Percentiles rank a stretch among this genome's conserved stretches.
Evolutionary conservation across 2,797 vertebrate genomes (phyloP).

Genomic region (Sebastes dallii): DNA sequence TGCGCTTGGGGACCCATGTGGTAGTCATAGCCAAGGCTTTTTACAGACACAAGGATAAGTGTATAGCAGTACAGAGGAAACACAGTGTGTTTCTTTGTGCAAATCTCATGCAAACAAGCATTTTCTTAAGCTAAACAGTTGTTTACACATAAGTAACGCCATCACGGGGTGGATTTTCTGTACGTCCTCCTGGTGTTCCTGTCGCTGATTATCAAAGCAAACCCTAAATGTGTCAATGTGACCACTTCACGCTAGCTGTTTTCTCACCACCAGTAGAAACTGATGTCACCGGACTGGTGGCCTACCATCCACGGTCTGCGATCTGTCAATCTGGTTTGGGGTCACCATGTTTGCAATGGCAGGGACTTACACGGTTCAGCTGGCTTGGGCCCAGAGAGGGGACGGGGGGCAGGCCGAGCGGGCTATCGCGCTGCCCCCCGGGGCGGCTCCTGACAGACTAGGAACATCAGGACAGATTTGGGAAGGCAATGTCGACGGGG

Average conservation of each 20-base stretch:
- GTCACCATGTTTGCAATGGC: constrained; percentile 83
- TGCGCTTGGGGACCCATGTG: constrained; percentile 79
- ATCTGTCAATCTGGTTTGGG: constrained; percentile 88
- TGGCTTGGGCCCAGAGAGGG: constrained; percentile 87
- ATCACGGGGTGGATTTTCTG: constrained; percentile 1
- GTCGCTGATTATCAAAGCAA: constrained; percentile 25
- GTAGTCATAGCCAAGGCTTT: constrained; percentile 71
- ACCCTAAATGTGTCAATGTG: constrained; percentile 29
- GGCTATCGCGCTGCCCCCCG: constrained; percentile 82
- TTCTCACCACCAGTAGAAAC: constrained; percentile 77
- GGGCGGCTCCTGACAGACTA: constrained; percentile 90
- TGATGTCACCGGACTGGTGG: constrained; percentile 83
- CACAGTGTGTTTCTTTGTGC: constrained; percentile 8
- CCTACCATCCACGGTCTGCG: constrained; percentile 80
- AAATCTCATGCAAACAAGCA: constrained; percentile 30
- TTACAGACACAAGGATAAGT: constrained; percentile 69
- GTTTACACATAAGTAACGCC: constrained; percentile 28
- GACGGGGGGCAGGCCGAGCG: constrained; percentile 74
- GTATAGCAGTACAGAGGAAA: constrained; percentile 26
- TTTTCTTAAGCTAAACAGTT: constrained; percentile 35
- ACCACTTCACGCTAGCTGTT: constrained; percentile 63
- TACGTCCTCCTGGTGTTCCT: neutral
- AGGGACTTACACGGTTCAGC: constrained; percentile 91
- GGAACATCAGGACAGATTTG: constrained; percentile 95
- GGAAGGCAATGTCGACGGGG: constrained; percentile 86